Evolutionary conservation across 2,888 invertebrate genomes (phyloP).

Genomic region (Hydraecia micacea): DNA sequence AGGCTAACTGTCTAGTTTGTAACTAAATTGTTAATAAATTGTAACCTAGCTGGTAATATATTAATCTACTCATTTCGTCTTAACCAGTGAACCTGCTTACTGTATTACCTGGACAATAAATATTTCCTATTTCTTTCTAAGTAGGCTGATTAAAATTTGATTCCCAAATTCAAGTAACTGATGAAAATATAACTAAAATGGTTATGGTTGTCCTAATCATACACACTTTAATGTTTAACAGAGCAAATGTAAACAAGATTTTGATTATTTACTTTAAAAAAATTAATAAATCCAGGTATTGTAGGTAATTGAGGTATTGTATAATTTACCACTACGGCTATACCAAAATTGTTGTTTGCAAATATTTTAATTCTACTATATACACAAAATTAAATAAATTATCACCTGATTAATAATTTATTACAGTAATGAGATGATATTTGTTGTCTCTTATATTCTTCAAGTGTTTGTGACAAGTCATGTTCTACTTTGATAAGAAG

Average conservation of each 20-base stretch:
- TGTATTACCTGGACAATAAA: too few species aligned
- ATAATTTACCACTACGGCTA: neutral
- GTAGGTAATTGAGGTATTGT: neutral
- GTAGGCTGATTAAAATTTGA: neutral
- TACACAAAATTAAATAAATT: neutral
- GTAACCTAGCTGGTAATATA: too few species aligned
- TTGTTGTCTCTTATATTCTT: constrained; percentile 15
- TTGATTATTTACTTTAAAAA: neutral
- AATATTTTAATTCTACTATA: neutral
- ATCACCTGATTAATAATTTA: neutral
- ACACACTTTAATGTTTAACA: neutral
- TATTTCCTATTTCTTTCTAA: neutral
- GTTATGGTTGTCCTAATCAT: neutral
- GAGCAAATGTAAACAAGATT: constrained; percentile 1
- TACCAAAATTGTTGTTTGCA: neutral
- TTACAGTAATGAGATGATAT: constrained; percentile 1
- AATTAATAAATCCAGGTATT: neutral
- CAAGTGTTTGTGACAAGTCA: neutral
- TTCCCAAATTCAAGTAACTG: neutral
- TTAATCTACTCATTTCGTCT: too few species aligned
- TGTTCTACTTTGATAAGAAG: constrained; percentile 15
- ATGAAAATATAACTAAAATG: neutral
- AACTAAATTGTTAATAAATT: too few species aligned
- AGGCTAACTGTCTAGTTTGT: too few species aligned
- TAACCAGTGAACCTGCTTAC: too few species aligned